These are phyloP conservation scores for Anoplius nigerrimus DNA, from an alignment of 2,888 invertebrate genomes.

Conservation along the genomic window DNA sequence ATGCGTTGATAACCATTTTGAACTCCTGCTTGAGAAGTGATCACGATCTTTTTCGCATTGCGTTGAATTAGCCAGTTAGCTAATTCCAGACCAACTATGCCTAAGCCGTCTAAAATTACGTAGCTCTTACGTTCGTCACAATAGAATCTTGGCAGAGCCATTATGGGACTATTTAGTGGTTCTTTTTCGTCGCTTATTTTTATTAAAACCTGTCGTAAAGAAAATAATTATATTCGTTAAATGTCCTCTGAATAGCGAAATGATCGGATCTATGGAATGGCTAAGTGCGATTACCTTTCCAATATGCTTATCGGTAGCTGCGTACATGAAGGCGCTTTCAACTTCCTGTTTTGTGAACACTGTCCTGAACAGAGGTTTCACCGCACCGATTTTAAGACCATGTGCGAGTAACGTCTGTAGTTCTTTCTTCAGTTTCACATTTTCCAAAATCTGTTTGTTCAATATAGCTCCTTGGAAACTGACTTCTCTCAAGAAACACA, in stretches of 20 bases:
- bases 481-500: constrained; percentile 82
- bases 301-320: constrained; percentile 85
- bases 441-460: constrained; percentile 80
- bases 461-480: constrained; percentile 87
- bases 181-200: constrained; percentile 61
- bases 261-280: no score
- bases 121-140: constrained; percentile 77
- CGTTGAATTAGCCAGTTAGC: constrained; percentile 90
- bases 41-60: constrained; percentile 86
- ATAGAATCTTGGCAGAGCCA: constrained; percentile 76
- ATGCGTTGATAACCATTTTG: constrained; percentile 88
- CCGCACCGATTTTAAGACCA: constrained; percentile 81
- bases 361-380: constrained; percentile 82
- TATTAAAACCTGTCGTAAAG: constrained; percentile 53
- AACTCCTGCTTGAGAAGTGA: constrained; percentile 88
- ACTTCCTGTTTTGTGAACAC: constrained; percentile 81
- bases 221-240: constrained; percentile 58
- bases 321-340: constrained; percentile 83
- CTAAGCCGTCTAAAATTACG: constrained; percentile 87
- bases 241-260: not conserved
- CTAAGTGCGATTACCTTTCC: constrained; percentile 80
- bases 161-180: constrained; percentile 53
- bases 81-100: constrained; percentile 94
- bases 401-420: constrained; percentile 72
- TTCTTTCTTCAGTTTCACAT: accelerated